Base-by-base conservation (phyloP, 1,140 invertebrate species). In the Tetramorium parvispinum region DNA sequence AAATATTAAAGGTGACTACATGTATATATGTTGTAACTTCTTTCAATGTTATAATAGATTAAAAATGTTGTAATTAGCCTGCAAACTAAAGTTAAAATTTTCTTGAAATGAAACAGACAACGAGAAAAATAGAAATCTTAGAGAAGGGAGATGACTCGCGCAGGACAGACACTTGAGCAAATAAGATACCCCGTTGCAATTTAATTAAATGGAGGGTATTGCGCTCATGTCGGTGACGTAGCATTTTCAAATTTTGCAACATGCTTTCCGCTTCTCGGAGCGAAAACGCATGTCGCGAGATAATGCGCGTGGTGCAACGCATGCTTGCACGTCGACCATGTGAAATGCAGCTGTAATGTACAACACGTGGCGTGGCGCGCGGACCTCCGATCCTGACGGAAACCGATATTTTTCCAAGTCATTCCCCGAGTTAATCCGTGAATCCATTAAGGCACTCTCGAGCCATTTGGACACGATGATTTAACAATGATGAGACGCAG, bases 311-410 rank as follows among this genome's bases (percentile, higher is more conserved):
- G 49, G 81, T 76, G 88, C 61, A 87, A 87, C 85, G n/a, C 73
- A 66, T 81, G 77, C 85, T 87, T 85, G 82, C 88, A 83, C 88
- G 73, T 76, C 66, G 79, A 32, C 79, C 79, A 90, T 87, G 87
- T 87, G 85, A 90, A 89, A 77, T 61, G 85, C 89, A 90, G 88
- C 88, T 90, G 88, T 71, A 79, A 63, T 46, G 79, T 51, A 75
- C 46, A 61, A 90, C 89, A 90, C 88, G 88, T 90, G 88, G 88
- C 77, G 70, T 82, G 63, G 76, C 49, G 71, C 83, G 71, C 85
- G 88, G 75, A 87, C 81, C 85, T 86, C 53, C 32, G 59, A 46
- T 81, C 65, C 49, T 8, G 75, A 71, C 53, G 70, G 66, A 86
- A 86, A 82, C 65, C 49, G 51, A 81, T 86, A 76, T 59, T 76